phyloP scores from a whole-genome alignment of 1,140 invertebrate genomes.

The Drosophila tristis region DNA sequence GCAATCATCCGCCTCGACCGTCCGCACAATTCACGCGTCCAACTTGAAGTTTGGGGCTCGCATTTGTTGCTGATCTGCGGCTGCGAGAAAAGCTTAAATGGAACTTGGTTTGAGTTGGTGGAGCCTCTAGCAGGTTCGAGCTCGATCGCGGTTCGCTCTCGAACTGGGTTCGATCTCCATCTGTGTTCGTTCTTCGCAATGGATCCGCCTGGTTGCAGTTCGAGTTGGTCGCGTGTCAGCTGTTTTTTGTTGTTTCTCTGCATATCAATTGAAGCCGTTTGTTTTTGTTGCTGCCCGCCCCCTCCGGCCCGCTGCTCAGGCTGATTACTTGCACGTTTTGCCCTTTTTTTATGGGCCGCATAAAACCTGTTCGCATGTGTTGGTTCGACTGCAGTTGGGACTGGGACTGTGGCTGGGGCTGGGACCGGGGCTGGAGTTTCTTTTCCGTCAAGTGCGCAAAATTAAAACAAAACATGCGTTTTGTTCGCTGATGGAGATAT shows the following conservation, averaged over 20 bases:
- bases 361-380: slow-evolving; percentile 58
- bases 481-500: slow-evolving; percentile 64
- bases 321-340: slow-evolving; percentile 36
- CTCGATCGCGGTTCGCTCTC: slow-evolving; percentile 19
- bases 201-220: slow-evolving; percentile 11
- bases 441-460: slow-evolving; percentile 56
- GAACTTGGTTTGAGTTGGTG: background rate
- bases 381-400: background rate
- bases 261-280: slow-evolving; percentile 48
- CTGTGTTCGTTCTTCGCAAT: slow-evolving; percentile 5
- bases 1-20: slow-evolving; percentile 19
- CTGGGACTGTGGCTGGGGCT: background rate
- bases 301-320: background rate
- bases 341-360: slow-evolving; percentile 53
- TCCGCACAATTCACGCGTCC: slow-evolving; percentile 45
- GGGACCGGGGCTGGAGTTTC: slow-evolving; percentile 25
- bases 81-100: background rate
- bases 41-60: slow-evolving; percentile 36
- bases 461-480: slow-evolving; percentile 81
- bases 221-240: slow-evolving; percentile 64
- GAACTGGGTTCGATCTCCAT: slow-evolving; percentile 33
- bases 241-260: slow-evolving; percentile 55
- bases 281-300: slow-evolving; percentile 10
- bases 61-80: too few relatives aligned
- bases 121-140: background rate